Conservation (phyloP, 2,888 invertebrate genomes). For the Autographa gamma region DNA sequence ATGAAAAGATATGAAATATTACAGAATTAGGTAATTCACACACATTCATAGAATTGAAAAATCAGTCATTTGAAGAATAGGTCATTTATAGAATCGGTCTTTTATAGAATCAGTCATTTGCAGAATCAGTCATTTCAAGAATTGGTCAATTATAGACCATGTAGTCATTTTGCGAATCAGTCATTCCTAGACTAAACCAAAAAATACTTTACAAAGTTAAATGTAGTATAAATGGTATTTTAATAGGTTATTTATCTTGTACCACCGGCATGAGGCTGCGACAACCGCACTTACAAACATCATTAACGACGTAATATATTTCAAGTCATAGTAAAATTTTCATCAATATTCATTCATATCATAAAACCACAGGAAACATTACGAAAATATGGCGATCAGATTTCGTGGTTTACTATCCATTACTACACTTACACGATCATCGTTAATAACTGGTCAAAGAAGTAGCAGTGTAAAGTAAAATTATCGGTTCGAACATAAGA, state of each 20-base stretch:
- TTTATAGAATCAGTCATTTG: too few species aligned
- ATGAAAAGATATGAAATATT: neutral
- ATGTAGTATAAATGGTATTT: conserved; percentile 48
- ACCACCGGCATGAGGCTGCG: conserved; percentile 23
- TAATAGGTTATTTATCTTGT: conserved; percentile 48
- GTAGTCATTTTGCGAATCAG: too few species aligned
- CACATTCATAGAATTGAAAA: too few species aligned
- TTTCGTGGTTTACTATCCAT: conserved; percentile 29
- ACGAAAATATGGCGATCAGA: conserved; percentile 32
- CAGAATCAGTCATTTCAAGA: too few species aligned
- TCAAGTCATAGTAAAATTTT: conserved; percentile 51
- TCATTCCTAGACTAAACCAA: too few species aligned
- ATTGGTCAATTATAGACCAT: too few species aligned
- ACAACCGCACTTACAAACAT: conserved; percentile 28
- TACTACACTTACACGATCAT: conserved; percentile 9
- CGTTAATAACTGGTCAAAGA: neutral
- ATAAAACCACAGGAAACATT: conserved; percentile 54
- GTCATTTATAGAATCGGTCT: too few species aligned
- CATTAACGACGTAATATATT: conserved; percentile 46
- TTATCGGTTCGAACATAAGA: neutral
- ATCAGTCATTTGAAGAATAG: too few species aligned
- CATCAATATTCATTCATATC: conserved; percentile 53
- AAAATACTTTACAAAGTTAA: conserved; percentile 43
- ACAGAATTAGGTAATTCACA: too few species aligned
- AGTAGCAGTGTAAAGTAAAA: conserved; percentile 11